These are phyloP conservation scores for Boulengeromyrus knoepffleri DNA, from an alignment of 2,113 vertebrate genomes.

Conservation along the genomic window DNA sequence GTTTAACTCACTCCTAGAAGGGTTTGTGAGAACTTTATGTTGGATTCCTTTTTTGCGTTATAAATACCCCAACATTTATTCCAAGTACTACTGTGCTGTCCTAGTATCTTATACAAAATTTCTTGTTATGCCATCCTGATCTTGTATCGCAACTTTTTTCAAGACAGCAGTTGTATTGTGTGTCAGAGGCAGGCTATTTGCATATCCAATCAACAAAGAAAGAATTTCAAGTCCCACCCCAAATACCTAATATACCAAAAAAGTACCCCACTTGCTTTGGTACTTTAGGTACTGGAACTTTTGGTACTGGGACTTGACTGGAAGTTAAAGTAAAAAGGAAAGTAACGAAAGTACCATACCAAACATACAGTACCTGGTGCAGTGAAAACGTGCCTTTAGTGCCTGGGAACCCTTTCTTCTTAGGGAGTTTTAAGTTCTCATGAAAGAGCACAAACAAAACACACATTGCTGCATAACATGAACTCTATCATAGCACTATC, in stretches of 20 bases:
- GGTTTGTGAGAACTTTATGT: no score
- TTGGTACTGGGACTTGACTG: not conserved
- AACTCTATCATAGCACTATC: not conserved
- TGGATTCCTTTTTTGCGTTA: no score
- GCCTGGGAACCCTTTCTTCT: not conserved
- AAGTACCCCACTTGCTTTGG: not conserved
- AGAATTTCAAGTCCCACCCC: not conserved
- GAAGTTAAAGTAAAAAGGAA: not conserved
- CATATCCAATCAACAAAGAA: not conserved
- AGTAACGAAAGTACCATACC: not conserved
- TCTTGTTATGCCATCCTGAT: no score
- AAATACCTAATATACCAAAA: not conserved
- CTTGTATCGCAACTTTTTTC: no score
- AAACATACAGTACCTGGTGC: not conserved
- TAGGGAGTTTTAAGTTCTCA: not conserved
- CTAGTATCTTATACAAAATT: no score
- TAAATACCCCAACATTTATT: no score
- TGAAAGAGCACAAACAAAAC: not conserved
- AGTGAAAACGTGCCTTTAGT: not conserved
- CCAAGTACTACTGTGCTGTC: no score
- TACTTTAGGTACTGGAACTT: not conserved
- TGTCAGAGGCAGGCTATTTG: not conserved
- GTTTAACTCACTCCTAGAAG: no score
- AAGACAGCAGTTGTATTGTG: no score
- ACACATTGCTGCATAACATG: not conserved